Base-by-base conservation (phyloP, 2,888 invertebrate species). In the Leptinotarsa tumamoca region DNA sequence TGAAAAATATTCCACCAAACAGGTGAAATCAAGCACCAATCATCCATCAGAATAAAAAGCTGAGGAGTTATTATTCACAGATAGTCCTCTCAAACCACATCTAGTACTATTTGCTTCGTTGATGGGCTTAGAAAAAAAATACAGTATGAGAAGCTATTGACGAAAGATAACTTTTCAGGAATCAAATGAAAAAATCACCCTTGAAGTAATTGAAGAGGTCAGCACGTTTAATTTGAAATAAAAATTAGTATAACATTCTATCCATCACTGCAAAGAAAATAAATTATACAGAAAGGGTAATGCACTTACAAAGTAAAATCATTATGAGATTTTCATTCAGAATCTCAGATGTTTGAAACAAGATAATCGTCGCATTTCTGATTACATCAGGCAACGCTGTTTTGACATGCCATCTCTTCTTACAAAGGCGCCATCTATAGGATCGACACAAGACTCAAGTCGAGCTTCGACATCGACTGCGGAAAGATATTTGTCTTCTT, bases 251-350 rank as follows among this genome's bases (percentile, higher is more conserved):
- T 23, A 15, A 52, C 5, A 4, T 4, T 52, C n/a, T n/a, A 52
- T 52, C 58, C 23, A 23, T 58, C 58, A 58, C 58, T 58, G 58
- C 14, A 21, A 58, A 58, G 13, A 54, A 54, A n/a, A 27, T 58
- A 14, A 58, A 17, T 23, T 58, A 23, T 58, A 58, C 27, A 58
- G 58, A 58, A 58, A 58, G 58, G 58, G 58, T 58, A 58, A 58
- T 58, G 23, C 23, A 58, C 23, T 27, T 58, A 58, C 14, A 56
- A 1, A 21, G 14, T 23, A 58, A 58, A 56, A 21, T 17, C 2
- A 56, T 18, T 7, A 15, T 5, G 18, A 56, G 4, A 10, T 21
- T 14, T 21, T 58, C 13, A 18, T 21, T 58, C 3, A 58, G 7
- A 54, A 54, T 54, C 54, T n/a, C 17, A 54, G 7, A 13, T 43